Percentiles rank a stretch among this genome's conserved stretches.
phyloP scores from a whole-genome alignment of 2,113 vertebrate species.

The Sorex fumeus region DNA sequence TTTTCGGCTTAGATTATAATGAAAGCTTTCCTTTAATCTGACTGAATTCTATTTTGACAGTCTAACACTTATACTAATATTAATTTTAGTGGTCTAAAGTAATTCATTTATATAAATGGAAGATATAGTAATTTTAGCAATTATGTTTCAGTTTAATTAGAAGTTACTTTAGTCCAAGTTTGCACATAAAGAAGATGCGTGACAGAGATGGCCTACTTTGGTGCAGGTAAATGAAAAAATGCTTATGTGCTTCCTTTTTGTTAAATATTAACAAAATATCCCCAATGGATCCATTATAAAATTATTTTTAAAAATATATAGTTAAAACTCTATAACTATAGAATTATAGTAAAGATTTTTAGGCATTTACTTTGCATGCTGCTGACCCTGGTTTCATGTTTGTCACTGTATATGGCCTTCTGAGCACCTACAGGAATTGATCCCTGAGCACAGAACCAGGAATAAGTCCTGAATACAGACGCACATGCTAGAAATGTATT shows the following conservation, averaged over 20 bases:
- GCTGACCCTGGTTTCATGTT: neutral
- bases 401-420: too few species aligned
- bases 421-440: too few species aligned
- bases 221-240: constrained; percentile 26
- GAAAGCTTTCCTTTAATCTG: constrained; percentile 34
- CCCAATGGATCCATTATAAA: constrained; percentile 16
- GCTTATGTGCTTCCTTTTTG: constrained; percentile 32
- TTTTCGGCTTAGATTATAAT: constrained; percentile 63
- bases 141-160: constrained; percentile 53
- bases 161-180: constrained; percentile 53
- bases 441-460: too few species aligned
- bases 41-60: constrained; percentile 52
- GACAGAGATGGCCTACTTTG: neutral
- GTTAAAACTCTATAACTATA: neutral
- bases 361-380: neutral
- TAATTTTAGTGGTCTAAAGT: constrained; percentile 59
- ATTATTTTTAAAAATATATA: neutral
- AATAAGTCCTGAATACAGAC: too few species aligned
- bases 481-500: too few species aligned
- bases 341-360: constrained; percentile 10
- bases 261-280: constrained; percentile 30
- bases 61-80: constrained; percentile 47
- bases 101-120: constrained; percentile 43
- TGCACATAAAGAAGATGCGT: constrained; percentile 18
- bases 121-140: constrained; percentile 52